Evolutionary conservation across 2,113 vertebrate species (phyloP).

Genomic region (Emydocephalus ijimae): DNA sequence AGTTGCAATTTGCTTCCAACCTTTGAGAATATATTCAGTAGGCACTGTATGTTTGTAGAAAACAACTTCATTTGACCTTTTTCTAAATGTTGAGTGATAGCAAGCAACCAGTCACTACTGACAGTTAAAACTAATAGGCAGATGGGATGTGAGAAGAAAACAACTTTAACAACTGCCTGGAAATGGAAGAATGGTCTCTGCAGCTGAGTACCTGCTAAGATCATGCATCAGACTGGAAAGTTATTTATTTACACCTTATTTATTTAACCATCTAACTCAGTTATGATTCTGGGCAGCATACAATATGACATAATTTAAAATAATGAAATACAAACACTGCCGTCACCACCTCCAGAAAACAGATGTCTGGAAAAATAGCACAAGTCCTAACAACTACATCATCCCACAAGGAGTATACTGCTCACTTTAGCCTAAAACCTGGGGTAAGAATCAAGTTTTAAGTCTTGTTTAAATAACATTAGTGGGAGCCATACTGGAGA

Average conservation of each 20-base stretch:
- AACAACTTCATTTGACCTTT: background rate
- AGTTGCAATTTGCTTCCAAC: background rate
- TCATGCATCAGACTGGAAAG: background rate
- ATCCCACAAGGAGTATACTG: background rate
- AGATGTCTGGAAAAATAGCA: background rate
- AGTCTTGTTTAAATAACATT: background rate
- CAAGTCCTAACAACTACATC: background rate
- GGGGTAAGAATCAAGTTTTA: background rate
- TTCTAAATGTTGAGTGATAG: background rate
- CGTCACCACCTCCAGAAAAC: background rate
- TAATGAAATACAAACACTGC: background rate
- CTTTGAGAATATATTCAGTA: background rate
- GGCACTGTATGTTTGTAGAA: background rate
- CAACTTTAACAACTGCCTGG: background rate
- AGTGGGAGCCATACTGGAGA: background rate
- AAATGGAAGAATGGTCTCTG: background rate
- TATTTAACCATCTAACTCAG: background rate
- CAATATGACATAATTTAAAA: background rate
- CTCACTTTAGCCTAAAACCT: background rate
- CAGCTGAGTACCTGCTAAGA: background rate
- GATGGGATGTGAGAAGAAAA: background rate
- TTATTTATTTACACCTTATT: background rate
- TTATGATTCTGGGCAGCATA: background rate
- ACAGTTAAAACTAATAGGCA: background rate
- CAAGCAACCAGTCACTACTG: background rate